phyloP scores from a whole-genome alignment of 2,888 invertebrate species.

The Archips xylosteana region DNA sequence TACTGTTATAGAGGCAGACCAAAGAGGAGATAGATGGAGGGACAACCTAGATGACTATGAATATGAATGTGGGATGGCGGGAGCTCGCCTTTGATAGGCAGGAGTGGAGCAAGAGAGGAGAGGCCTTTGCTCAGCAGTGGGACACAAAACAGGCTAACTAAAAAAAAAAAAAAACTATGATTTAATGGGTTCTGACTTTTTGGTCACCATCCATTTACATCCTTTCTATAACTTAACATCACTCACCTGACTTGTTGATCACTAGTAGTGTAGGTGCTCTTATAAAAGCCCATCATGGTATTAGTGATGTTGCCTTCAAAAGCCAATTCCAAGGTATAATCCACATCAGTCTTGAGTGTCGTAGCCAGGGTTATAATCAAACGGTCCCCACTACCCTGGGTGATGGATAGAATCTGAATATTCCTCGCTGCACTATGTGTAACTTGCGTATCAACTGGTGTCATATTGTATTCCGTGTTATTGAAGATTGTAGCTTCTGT shows the following conservation, averaged over 20 bases:
- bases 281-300: constrained; percentile 88
- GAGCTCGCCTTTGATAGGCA: no score
- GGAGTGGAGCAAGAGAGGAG: no score
- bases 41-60: no score
- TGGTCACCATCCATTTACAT: no score
- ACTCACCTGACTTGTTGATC: constrained; percentile 75
- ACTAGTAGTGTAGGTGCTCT: constrained; percentile 85
- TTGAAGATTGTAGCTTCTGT: constrained; percentile 45
- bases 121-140: no score
- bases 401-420: constrained; percentile 66
- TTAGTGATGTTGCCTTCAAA: constrained; percentile 86
- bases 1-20: no score
- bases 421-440: constrained; percentile 71
- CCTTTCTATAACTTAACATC: background rate
- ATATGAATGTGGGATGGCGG: no score
- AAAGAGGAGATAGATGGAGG: no score
- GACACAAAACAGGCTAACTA: no score
- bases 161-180: no score
- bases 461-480: constrained; percentile 32
- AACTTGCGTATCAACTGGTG: constrained; percentile 64
- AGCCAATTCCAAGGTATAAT: constrained; percentile 84
- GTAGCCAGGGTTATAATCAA: constrained; percentile 67
- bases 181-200: no score
- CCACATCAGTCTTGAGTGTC: constrained; percentile 72
- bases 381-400: constrained; percentile 68